Evolutionary conservation across 2,113 vertebrate species (phyloP).

Genomic region (Lutjanus erythropterus): DNA sequence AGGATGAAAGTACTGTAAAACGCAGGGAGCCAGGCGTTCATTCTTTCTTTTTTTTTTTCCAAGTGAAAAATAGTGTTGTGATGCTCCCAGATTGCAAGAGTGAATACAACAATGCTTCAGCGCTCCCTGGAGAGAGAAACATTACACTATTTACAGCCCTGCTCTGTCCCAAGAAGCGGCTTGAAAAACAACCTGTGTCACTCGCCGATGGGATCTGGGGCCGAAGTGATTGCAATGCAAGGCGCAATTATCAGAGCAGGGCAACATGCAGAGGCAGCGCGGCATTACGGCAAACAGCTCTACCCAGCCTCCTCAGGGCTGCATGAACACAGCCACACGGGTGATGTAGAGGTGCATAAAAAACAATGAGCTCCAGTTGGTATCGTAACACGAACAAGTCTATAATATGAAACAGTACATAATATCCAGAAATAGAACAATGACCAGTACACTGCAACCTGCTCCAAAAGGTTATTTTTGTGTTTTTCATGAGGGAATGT

Average conservation of each 20-base stretch:
- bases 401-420: background rate
- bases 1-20: conserved; percentile 55
- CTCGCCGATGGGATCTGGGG: conserved; percentile 48
- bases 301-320: conserved; percentile 24
- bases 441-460: background rate
- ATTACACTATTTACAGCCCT: conserved; percentile 72
- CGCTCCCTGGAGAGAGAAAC: conserved; percentile 69
- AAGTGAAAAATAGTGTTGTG: conserved; percentile 70
- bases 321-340: background rate
- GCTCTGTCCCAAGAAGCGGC: conserved; percentile 60
- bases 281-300: conserved; percentile 40
- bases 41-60: background rate
- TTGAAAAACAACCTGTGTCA: conserved; percentile 70
- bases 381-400: background rate
- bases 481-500: background rate
- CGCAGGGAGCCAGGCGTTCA: conserved; percentile 6
- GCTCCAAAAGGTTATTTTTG: conserved; percentile 2
- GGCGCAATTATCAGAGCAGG: conserved; percentile 73
- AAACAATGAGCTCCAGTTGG: background rate
- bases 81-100: conserved; percentile 65
- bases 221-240: conserved; percentile 68
- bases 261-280: conserved; percentile 38
- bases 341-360: conserved; percentile 32
- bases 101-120: conserved; percentile 69
- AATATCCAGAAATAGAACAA: background rate